Conservation (phyloP, 2,888 invertebrate species). For the Notodromas monacha region DNA sequence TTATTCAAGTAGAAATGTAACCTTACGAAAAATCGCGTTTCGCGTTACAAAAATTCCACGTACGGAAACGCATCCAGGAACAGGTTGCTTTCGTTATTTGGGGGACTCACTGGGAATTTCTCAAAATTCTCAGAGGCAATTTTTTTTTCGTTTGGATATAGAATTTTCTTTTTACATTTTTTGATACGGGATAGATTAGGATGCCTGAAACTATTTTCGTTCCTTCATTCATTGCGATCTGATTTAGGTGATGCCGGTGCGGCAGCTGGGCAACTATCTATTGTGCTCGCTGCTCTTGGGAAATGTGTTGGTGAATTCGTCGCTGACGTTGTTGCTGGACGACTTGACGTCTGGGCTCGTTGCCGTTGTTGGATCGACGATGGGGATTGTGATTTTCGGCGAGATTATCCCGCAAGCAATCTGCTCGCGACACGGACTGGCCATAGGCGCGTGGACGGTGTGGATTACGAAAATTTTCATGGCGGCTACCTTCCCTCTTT, state of each 20-base stretch:
- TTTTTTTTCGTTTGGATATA: too few species aligned
- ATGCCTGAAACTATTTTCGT: too few species aligned
- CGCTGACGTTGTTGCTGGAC: conserved; percentile 77
- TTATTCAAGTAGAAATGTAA: too few species aligned
- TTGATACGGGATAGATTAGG: too few species aligned
- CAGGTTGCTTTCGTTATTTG: too few species aligned
- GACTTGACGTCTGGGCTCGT: conserved; percentile 64
- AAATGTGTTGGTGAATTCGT: conserved; percentile 88
- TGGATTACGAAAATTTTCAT: conserved; percentile 71
- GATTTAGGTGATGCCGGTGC: conserved; percentile 43
- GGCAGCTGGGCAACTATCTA: conserved; percentile 74
- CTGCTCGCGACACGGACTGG: conserved; percentile 73
- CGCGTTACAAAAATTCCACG: too few species aligned
- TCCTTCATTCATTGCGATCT: too few species aligned
- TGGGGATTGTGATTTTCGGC: conserved; percentile 77
- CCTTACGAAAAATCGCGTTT: too few species aligned
- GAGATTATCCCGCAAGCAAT: conserved; percentile 85
- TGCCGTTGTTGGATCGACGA: conserved; percentile 60
- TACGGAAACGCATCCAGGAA: too few species aligned
- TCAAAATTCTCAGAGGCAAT: too few species aligned
- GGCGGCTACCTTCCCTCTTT: conserved; percentile 62
- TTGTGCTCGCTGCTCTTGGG: conserved; percentile 30
- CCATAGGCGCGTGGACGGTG: conserved; percentile 79
- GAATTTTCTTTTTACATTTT: too few species aligned
- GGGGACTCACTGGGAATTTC: too few species aligned